Evolutionary conservation across 2,888 invertebrate species (phyloP), one percentile per base, ranked within the genome.

Genomic region (Drosophila suboccidentalis): DNA sequence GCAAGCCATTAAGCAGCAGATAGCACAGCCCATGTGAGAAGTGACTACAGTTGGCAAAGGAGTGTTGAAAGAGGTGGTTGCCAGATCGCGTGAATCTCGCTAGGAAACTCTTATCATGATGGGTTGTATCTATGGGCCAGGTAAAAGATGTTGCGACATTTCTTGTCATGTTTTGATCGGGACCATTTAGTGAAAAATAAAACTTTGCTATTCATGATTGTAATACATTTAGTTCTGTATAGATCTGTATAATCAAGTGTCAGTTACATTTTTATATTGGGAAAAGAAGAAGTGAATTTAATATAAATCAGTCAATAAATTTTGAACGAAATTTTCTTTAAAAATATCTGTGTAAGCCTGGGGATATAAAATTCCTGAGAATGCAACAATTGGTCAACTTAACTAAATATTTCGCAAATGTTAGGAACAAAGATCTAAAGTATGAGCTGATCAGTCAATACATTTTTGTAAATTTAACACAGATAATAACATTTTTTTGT

Each of bases 1-100:
- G 49, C 60, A 58, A 64, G 13, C 46, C 50, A 62, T 71, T 75
- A 59, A 51, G 41, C 26, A 43, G 36, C 65, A 44, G 49, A 22
- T 54, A n/a, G 19, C 34, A 34, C 9, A 71, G 34, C 22, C 11
- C 13, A 44, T n/a, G 26, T 22, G 19, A 49, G 9, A 54, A 54
- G 44, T 51, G 54, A 11, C 13, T 29, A 32, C 46, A 47, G 32
- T 29, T 10, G 9, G 34, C 6, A 32, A 5, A 15, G 15, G 32
- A 3, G 22, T 22, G 36, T 17, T 10, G 15, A n/a, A 39, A 53
- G 38, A 53, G 11, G 39, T 26, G 22, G 17, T 15, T 17, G 17
- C 15, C 29, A 17, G 15, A 10, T 36, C 41, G 13, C 13, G 5
- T n/a, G 5, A 41, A 17, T 4, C 11, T 13, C 41, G 13, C n/a